Conservation (phyloP, 2,113 vertebrate genomes). For the Calypte anna region DNA sequence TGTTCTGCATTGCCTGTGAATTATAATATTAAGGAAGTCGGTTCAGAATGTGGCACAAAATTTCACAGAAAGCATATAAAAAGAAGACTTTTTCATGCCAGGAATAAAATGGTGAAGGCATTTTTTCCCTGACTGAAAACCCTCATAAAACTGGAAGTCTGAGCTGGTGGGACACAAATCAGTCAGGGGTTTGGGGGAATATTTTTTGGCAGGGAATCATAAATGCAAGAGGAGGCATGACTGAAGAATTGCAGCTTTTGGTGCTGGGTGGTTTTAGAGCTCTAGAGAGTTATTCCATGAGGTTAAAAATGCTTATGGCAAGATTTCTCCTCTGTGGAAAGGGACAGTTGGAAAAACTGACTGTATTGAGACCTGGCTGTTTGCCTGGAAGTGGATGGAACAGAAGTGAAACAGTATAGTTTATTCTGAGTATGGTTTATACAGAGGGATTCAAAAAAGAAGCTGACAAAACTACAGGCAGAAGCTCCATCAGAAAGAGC, state of each 20-base stretch:
- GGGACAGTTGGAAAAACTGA: constrained; percentile 46
- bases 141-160: background rate
- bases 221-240: background rate
- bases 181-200: background rate
- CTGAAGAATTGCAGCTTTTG: background rate
- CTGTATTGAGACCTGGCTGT: background rate
- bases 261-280: background rate
- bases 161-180: background rate
- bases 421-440: background rate
- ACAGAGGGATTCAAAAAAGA: background rate
- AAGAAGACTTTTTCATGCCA: background rate
- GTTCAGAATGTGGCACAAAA: background rate
- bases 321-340: background rate
- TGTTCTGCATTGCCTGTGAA: background rate
- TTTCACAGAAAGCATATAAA: background rate
- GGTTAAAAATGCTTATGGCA: background rate
- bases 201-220: background rate
- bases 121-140: background rate
- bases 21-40: background rate
- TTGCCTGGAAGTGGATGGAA: background rate
- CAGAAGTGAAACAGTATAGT: background rate
- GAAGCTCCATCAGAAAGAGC: background rate
- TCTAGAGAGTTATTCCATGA: background rate
- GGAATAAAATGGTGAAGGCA: background rate
- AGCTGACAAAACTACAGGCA: background rate